Conservation (phyloP, 2,888 invertebrate species). For the Dicycla oo region DNA sequence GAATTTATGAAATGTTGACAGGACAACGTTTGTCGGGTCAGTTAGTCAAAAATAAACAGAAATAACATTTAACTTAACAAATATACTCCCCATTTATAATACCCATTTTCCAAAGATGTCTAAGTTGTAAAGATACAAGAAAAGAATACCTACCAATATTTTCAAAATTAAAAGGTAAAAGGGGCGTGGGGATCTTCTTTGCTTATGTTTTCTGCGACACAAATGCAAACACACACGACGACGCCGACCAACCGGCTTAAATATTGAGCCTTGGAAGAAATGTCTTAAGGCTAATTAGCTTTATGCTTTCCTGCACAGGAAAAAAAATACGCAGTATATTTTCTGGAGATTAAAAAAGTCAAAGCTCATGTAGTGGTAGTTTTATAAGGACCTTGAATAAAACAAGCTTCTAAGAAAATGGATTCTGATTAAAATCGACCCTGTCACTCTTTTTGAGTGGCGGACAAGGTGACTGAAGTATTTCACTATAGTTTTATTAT, state of each 20-base stretch:
- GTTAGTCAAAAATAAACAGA: no score
- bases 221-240: background rate
- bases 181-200: no score
- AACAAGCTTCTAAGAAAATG: constrained; percentile 17
- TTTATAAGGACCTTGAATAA: constrained; percentile 15
- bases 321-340: background rate
- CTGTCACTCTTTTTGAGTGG: constrained; percentile 23
- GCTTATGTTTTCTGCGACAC: background rate
- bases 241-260: background rate
- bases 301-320: background rate
- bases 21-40: no score
- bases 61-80: no score
- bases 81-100: no score
- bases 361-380: background rate
- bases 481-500: background rate
- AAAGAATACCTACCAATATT: background rate
- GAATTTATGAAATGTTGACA: no score
- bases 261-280: background rate
- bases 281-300: background rate
- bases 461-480: constrained; percentile 22
- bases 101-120: no score
- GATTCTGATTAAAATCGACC: constrained; percentile 36
- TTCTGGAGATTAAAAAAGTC: background rate
- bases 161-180: background rate
- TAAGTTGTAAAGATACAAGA: background rate